A percentile compares a stretch with the other conserved stretches of the same genome.
phyloP scores from a whole-genome alignment of 2,888 invertebrate species.

The Spisula subtruncata region DNA sequence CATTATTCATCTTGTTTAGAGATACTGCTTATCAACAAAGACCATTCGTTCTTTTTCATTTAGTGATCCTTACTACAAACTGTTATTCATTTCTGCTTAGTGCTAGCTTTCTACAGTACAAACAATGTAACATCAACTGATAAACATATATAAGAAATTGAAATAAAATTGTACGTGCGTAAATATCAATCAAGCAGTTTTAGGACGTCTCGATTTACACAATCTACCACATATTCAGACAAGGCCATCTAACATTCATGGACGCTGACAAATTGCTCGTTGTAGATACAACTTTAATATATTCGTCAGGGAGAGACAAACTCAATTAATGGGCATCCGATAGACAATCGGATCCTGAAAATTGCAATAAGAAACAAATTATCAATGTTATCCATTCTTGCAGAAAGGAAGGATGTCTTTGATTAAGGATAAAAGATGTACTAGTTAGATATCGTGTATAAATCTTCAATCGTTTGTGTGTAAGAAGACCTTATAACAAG shows the following conservation, averaged over 20 bases:
- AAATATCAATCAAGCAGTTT: background rate
- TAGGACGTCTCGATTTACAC: background rate
- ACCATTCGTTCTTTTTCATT: no score
- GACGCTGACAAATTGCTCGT: background rate
- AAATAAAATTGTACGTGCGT: background rate
- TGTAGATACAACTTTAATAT: slow-evolving; percentile 22
- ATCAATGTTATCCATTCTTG: slow-evolving; percentile 45
- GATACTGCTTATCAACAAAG: no score
- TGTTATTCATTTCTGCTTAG: no score
- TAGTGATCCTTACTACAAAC: no score
- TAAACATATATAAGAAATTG: no score
- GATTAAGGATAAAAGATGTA: slow-evolving; percentile 26
- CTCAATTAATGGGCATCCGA: slow-evolving; percentile 31
- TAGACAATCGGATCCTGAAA: slow-evolving; percentile 41
- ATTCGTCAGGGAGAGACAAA: slow-evolving; percentile 9
- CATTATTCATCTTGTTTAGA: no score
- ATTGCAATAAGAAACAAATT: slow-evolving; percentile 47
- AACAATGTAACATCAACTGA: no score
- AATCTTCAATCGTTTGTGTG: background rate
- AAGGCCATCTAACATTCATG: background rate
- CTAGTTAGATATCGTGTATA: background rate
- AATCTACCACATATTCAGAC: background rate
- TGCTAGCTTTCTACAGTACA: no score
- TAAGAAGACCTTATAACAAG: background rate
- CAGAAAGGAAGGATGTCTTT: slow-evolving; percentile 25